Evolutionary conservation across 2,888 invertebrate genomes (phyloP), one percentile per base, ranked within the genome.

Genomic region (Athetis lepigone): DNA sequence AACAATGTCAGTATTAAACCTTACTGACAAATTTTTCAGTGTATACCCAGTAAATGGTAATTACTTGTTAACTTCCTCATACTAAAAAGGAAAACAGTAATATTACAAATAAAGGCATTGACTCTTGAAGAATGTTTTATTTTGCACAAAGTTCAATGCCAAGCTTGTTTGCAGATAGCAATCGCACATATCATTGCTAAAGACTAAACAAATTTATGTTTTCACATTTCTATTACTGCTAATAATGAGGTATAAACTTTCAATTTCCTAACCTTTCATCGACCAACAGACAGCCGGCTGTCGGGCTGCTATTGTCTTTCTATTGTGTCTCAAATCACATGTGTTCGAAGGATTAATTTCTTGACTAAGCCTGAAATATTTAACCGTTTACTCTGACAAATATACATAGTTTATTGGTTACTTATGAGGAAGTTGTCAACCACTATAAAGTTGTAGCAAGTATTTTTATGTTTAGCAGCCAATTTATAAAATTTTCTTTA

Each of bases 101-200:
- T 16, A 39, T 51, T 23, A 39, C 37, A 39, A 33, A 55, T 21
- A 37, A 59, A 71, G n/a, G 56, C 58, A 64, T 21, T 59, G 52
- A 50, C 52, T 39, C n/a, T 63, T 8, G 19, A 49, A 59, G 37
- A 43, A 64, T 57, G 33, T 57, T 64, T 18, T 23, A 56, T 59
- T 37, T 55, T 42, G 4, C 47, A 43, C 33, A 52, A 64, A 65
- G 55, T 74, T 61, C 58, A 65, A 50, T 74, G 50, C 43, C 40
- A 74, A 37, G 13, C 39, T 52, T 61, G 40, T 61, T 37, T 61
- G 45, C 13, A 42, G n/a, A 36, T 16, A n/a, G 19, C 27, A 65
- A 43, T 47, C 18, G n/a, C n/a, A n/a, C n/a, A n/a, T n/a, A n/a
- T n/a, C n/a, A n/a, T n/a, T n/a, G n/a, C 25, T 59, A 60, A 33